Percentiles rank a stretch among this genome's conserved stretches.
Conservation (phyloP, 1,140 invertebrate species). For the Artemia franciscana region DNA sequence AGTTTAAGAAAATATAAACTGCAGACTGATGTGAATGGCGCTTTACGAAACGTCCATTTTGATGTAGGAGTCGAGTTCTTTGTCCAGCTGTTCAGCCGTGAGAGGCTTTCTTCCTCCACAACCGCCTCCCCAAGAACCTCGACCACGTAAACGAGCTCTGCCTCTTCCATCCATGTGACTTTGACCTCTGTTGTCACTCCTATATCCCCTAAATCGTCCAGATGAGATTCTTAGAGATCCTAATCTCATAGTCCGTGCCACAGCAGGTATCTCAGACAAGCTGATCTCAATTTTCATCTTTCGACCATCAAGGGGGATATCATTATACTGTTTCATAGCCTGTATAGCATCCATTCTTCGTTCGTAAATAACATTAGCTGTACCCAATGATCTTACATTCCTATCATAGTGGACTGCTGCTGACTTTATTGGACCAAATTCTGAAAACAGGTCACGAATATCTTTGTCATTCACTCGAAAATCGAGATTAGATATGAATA, state of each 20-base stretch:
- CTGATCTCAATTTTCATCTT: background rate
- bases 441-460: constrained; percentile 60
- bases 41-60: no score
- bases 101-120: no score
- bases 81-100: no score
- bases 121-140: no score
- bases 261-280: background rate
- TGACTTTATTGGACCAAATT: constrained; percentile 80
- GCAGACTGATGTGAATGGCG: no score
- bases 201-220: no score
- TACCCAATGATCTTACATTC: constrained; percentile 81
- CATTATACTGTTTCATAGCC: constrained; percentile 94
- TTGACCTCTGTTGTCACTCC: no score
- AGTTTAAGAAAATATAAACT: no score
- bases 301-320: constrained; percentile 66
- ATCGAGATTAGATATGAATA: constrained; percentile 27
- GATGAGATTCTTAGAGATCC: background rate
- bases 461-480: constrained; percentile 28
- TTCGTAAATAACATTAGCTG: constrained; percentile 89
- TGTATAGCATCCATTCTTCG: constrained; percentile 70
- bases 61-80: no score
- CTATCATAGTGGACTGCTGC: constrained; percentile 91
- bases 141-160: no score
- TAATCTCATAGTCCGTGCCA: background rate
- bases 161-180: no score